A percentile compares a stretch with the other conserved stretches of the same genome.
These are phyloP conservation scores for Condylura cristata DNA, from an alignment of 2,113 vertebrate genomes.

Conservation along the genomic window DNA sequence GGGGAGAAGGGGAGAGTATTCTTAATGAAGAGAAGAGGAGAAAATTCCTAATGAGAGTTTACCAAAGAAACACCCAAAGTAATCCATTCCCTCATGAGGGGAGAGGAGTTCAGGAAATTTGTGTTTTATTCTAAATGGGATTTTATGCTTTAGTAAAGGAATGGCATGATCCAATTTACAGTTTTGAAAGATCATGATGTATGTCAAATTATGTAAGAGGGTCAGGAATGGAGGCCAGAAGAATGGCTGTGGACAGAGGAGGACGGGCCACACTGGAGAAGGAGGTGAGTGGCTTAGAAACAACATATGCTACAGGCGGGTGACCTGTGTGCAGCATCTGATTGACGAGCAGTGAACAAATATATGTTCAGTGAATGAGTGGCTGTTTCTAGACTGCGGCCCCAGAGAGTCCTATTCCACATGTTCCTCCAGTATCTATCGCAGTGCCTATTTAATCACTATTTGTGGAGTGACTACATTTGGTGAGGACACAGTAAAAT, in stretches of 20 bases:
- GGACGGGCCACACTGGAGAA: background rate
- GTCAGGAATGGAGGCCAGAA: background rate
- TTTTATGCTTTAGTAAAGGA: slow-evolving; percentile 9
- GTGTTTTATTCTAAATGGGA: background rate
- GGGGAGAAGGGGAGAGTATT: too few relatives aligned
- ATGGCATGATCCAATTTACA: background rate
- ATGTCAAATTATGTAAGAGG: background rate
- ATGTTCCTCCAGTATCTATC: background rate
- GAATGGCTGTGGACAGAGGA: background rate
- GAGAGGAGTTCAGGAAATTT: background rate
- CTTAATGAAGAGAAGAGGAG: too few relatives aligned
- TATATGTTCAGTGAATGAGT: background rate
- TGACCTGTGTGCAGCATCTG: background rate
- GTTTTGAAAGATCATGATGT: background rate
- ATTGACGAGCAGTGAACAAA: background rate
- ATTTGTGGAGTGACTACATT: background rate
- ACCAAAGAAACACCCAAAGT: too few relatives aligned
- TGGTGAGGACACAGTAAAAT: background rate
- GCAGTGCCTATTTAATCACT: background rate
- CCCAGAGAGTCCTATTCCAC: background rate
- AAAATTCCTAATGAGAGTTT: too few relatives aligned
- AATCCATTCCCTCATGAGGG: too few relatives aligned
- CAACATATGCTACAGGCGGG: background rate
- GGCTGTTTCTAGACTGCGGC: background rate
- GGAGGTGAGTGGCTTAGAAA: background rate